Evolutionary conservation across 2,888 invertebrate species (phyloP).

Genomic region (Alloscopus bannaensis): DNA sequence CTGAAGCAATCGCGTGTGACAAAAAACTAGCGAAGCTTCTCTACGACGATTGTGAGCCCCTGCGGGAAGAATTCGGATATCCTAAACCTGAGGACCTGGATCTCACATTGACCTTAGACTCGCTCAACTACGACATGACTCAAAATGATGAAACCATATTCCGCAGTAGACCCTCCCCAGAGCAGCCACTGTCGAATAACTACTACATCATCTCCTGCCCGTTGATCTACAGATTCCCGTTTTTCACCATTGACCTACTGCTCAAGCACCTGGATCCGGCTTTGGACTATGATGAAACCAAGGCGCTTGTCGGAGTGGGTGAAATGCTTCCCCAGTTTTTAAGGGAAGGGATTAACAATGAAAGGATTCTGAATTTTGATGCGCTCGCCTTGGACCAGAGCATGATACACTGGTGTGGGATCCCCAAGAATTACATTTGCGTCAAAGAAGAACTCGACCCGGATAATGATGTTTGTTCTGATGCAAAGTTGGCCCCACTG

Average conservation of each 20-base stretch:
- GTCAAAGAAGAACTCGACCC: constrained; percentile 1
- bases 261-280: neutral
- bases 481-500: neutral
- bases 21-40: neutral
- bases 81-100: constrained; percentile 29
- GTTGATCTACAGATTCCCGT: constrained; percentile 26
- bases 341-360: constrained; percentile 27
- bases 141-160: neutral
- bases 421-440: constrained; percentile 36
- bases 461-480: neutral
- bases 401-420: constrained; percentile 26
- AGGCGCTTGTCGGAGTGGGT: neutral
- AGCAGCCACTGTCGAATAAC: neutral
- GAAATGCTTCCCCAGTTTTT: constrained; percentile 26
- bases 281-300: constrained; percentile 19
- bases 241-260: constrained; percentile 25
- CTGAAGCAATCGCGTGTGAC: constrained; percentile 1
- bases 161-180: neutral
- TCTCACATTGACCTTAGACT: neutral
- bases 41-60: constrained; percentile 27
- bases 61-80: constrained; percentile 2
- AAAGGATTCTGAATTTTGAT: constrained; percentile 35
- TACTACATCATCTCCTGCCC: constrained; percentile 21
- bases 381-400: constrained; percentile 12
- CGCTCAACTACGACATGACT: constrained; percentile 11